Percentiles rank a stretch among this genome's conserved stretches.
Evolutionary conservation across 2,888 invertebrate species (phyloP).

Genomic region (Timema cristinae): DNA sequence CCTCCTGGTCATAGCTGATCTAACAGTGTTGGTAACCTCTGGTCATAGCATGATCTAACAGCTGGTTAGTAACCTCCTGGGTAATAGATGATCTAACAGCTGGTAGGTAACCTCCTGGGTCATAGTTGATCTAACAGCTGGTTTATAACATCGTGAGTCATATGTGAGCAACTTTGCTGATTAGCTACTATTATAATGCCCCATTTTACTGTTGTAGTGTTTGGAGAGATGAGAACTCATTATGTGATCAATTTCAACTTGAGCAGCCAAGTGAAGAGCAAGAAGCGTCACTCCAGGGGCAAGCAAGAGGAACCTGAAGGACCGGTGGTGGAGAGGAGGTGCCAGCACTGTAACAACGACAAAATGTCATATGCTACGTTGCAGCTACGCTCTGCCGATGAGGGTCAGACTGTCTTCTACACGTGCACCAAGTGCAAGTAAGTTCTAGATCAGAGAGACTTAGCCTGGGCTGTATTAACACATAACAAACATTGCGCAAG

Average conservation of each 20-base stretch:
- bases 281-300: conserved; percentile 38
- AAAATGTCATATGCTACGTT: conserved; percentile 94
- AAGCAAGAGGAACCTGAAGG: conserved; percentile 60
- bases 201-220: conserved; percentile 22
- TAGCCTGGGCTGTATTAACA: too few species aligned
- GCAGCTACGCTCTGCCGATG: conserved; percentile 95
- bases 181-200: conserved; percentile 35
- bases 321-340: conserved; percentile 73
- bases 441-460: conserved; percentile 39
- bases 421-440: conserved; percentile 92
- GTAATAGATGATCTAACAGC: too few species aligned
- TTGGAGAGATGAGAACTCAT: conserved; percentile 51
- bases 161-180: too few species aligned
- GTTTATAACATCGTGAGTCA: too few species aligned
- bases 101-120: too few species aligned
- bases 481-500: too few species aligned
- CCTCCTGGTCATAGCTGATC: too few species aligned
- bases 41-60: too few species aligned
- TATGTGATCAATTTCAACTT: conserved; percentile 72
- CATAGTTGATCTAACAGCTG: too few species aligned
- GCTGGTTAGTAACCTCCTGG: too few species aligned
- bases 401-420: conserved; percentile 98
- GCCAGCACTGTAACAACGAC: conserved; percentile 83
- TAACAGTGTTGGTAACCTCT: too few species aligned
- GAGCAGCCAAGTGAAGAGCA: conserved; percentile 41